Evolutionary conservation across 2,113 vertebrate genomes (phyloP), one percentile per base, ranked within the genome.

Genomic region (Microtus richardsoni): DNA sequence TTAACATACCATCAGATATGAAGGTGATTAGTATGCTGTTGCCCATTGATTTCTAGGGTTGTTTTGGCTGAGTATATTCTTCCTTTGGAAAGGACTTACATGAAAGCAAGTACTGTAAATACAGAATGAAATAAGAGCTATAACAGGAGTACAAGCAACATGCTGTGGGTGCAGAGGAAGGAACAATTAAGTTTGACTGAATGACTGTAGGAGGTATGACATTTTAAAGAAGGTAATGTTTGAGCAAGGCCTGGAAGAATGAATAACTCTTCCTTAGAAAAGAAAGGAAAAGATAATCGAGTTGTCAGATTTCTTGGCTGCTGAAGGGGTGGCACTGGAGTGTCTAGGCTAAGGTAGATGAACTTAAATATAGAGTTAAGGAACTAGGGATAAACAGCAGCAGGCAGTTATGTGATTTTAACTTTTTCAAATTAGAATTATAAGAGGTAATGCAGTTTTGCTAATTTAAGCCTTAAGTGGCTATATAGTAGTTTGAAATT

Each of bases 151-250:
- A 88, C 28, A 95, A 13, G 92, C 77, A 74, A 80, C 66, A 58
- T 91, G 85, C 68, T 91, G 71, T 96, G 94, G 88, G 75, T 97
- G 60, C 88, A 80, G 77, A 96, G 60, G 89, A 96, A 97, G 80
- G 88, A 97, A 93, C 88, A 95, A 94, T 97, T 97, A 95, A 96
- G 94, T 96, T 97, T 93, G 89, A 96, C 88, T 91, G 85, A 97
- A 93, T 96, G 84, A n/a, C 90, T 96, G 66, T 97, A 92, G 93
- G 97, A 96, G 85, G 92, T 88, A 95, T 93, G 93, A 44, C 87
- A 88, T 96, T 95, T 97, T 96, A 85, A 97, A 96, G 82, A 96
- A 97, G 90, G 49, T 89, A 75, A 49, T 96, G 75, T 94, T 97
- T 96, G 79, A 97, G 62, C n/a, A 68, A 66, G 74, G 44, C 36